Percentiles rank a stretch among this genome's conserved stretches.
phyloP scores from a whole-genome alignment of 64 coral and sea anemone genomes.

The Montipora sp. region DNA sequence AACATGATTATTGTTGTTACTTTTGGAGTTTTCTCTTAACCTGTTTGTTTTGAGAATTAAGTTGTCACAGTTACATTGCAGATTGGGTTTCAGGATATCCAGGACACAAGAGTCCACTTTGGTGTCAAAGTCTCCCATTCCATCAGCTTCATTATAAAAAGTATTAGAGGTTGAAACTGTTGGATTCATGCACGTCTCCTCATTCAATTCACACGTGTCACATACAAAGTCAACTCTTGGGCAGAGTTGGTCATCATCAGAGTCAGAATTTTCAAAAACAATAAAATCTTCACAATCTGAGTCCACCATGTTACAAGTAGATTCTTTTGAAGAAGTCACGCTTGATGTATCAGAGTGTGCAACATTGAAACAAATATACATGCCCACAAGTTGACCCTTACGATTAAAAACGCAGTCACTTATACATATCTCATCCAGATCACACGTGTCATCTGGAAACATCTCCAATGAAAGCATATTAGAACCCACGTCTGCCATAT shows the following conservation, averaged over 20 bases:
- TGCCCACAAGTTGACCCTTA: conserved; percentile 31
- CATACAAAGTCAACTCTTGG: conserved; percentile 7
- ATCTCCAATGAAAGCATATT: neutral
- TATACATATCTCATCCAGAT: neutral
- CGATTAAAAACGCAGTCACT: conserved; percentile 34
- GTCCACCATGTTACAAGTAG: neutral
- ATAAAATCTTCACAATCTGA: conserved; percentile 27
- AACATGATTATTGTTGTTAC: neutral
- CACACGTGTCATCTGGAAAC: neutral
- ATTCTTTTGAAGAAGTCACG: neutral
- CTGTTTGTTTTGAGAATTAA: neutral
- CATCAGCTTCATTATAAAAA: neutral
- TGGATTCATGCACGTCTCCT: neutral
- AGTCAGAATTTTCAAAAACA: conserved; percentile 11
- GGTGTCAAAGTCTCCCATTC: neutral
- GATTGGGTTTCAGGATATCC: conserved; percentile 10
- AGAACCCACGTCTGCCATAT: neutral
- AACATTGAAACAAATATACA: conserved; percentile 38
- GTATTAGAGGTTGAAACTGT: neutral
- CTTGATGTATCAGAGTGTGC: conserved; percentile 30
- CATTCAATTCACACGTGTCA: neutral
- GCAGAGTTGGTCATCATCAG: neutral
- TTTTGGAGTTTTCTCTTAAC: neutral
- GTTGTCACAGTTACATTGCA: neutral
- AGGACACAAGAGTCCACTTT: conserved; percentile 19